Base-by-base conservation (phyloP, 2,888 invertebrate genomes). In the Copidosoma aretas region DNA sequence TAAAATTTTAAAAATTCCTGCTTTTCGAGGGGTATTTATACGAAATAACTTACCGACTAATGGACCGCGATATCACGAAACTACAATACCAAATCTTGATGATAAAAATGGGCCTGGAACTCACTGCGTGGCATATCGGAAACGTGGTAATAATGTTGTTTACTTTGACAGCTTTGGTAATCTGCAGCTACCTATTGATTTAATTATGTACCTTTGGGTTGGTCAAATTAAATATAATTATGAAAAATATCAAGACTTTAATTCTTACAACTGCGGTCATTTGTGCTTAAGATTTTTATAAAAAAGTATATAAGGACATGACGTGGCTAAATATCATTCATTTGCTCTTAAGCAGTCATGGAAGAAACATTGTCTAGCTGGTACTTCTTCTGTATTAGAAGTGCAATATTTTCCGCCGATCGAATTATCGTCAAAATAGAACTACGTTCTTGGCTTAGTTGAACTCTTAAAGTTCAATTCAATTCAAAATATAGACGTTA, bases 151-250 rank as follows among this genome's bases (percentile, higher is more conserved):
- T 32, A 32, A 32, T 8, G 32, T 32, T 32, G 32, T 32, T 8
- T 32, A 32, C 8, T 32, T 32, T 32, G 8, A 32, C 32, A 32
- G 32, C 8, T 32, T 32, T 32, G 8, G 32, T 32, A 8, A 32
- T 32, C 70, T 61, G 70, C 56, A 32, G 81, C 80, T 80, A 5
- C 79, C 79, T 0, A 39, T 64, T 57, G 80, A 80, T 74, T 66
- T 80, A 15, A 68, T 78, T 10, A 75, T 74, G 24, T 80, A 81
- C 43, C 43, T 72, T 21, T 54, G 58, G 15, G 51, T 46, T 60
- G 52, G 15, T 39, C 54, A 68, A 51, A 67, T 68, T 21, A 70
- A 64, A 41, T 80, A 78, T 61, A 81, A 79, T 73, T 76, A 79
- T 72, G 56, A 73, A 24, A 69, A 32, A 32, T 32, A 32, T 32